A percentile compares a stretch with the other conserved stretches of the same genome.
These are phyloP conservation scores for Mesoligia furuncula DNA, from an alignment of 2,888 invertebrate genomes.

Conservation along the genomic window DNA sequence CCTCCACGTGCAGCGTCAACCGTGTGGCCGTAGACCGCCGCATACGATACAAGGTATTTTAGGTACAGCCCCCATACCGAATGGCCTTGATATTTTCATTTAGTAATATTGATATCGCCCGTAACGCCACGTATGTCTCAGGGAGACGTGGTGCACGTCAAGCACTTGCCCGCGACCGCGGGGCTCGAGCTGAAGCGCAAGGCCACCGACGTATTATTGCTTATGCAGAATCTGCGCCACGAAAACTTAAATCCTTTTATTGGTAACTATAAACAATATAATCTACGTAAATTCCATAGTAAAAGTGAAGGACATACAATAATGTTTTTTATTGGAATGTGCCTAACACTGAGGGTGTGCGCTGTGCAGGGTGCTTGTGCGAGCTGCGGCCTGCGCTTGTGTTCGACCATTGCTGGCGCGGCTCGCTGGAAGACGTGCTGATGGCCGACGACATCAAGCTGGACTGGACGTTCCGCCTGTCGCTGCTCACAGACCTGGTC, in stretches of 20 bases:
- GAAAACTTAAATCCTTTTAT: slow-evolving; percentile 97
- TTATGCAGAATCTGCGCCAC: slow-evolving; percentile 96
- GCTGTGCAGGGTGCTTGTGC: slow-evolving; percentile 92
- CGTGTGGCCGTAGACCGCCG: slow-evolving; percentile 91
- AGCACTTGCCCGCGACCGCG: slow-evolving; percentile 92
- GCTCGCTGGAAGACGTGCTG: slow-evolving; percentile 96
- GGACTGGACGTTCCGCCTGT: slow-evolving; percentile 98
- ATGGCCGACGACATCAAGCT: slow-evolving; percentile 97
- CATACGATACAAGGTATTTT: slow-evolving; percentile 94
- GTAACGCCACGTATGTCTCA: slow-evolving; percentile 76
- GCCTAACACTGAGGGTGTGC: not conserved
- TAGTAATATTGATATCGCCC: not conserved
- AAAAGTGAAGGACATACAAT: not conserved
- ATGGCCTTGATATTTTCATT: not conserved
- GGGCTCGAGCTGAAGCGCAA: slow-evolving; percentile 94
- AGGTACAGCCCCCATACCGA: not conserved
- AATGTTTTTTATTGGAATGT: not conserved
- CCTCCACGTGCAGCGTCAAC: slow-evolving; percentile 88
- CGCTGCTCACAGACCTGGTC: slow-evolving; percentile 97
- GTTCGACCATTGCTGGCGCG: slow-evolving; percentile 96
- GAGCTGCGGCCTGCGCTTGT: slow-evolving; percentile 95
- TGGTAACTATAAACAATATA: slow-evolving; percentile 80
- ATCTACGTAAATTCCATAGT: not conserved
- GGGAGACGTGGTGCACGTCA: slow-evolving; percentile 97
- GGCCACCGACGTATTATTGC: slow-evolving; percentile 94